Evolutionary conservation across 2,113 vertebrate genomes (phyloP), one percentile per base, ranked within the genome.

Genomic region (Albula goreensis): DNA sequence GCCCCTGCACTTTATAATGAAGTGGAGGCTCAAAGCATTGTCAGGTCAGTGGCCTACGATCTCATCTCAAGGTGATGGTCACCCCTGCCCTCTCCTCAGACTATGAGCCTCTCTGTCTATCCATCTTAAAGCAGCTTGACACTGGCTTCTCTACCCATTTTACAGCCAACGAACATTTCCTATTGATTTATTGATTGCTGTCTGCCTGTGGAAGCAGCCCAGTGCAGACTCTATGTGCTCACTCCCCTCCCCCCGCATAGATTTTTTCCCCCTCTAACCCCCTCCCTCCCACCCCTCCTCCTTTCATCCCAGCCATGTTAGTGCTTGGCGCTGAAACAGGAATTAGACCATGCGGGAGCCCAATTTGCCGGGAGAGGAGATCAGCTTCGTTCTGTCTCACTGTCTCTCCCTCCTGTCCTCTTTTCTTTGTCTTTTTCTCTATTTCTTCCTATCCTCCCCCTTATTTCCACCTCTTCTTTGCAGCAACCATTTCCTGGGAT

Each of bases 141-240:
- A 95, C 94, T 92, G 95, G 94, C 94, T 95, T 95, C 96, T 97
- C 96, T 96, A 95, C 96, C 97, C 96, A 95, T 97, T 97, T 96
- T 96, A 96, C 97, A 98, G 96, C 96, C 97, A 97, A 97, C 96
- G 96, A 97, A 96, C 96, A 96, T 96, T 97, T 96, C 96, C 95
- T 95, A 98, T 97, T 97, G 97, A 99, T 98, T 98, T 98, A 99
- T 97, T 97, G 97, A 98, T 97, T 94, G 91, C 94, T 95, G 97
- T 97, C 97, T 98, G 97, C 96, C 96, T 95, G 94, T 96, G 96
- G 96, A 96, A 97, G 96, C 96, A 96, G 92, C 93, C 95, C 92
- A 86, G 95, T 95, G 95, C 95, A 97, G 96, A 95, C 95, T 96
- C 95, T 94, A 95, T 95, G 96, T 96, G 92, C 91, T 92, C 95